A percentile compares a stretch with the other conserved stretches of the same genome.
phyloP scores from a whole-genome alignment of 1,140 invertebrate species.

The Steinernema khuongi region DNA sequence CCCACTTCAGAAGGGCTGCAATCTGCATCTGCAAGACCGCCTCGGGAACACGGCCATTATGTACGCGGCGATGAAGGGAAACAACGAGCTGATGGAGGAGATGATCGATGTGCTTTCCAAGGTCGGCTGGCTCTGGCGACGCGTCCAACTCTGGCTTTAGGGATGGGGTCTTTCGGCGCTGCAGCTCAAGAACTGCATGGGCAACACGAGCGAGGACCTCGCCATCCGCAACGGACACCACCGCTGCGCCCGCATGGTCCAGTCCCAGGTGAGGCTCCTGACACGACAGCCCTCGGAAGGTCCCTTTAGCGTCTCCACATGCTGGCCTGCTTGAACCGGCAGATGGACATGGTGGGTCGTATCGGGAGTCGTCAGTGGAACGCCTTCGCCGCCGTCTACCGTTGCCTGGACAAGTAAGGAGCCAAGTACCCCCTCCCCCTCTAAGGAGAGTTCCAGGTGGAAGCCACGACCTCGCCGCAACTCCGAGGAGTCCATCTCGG shows the following conservation, averaged over 20 bases:
- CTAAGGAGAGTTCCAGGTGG: not conserved
- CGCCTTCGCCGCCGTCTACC: not conserved
- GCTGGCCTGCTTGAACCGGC: not conserved
- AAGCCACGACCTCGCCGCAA: not conserved
- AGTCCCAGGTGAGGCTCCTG: not conserved
- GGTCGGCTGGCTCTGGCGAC: not conserved
- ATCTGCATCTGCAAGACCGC: constrained; percentile 10
- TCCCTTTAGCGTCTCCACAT: constrained; percentile 8
- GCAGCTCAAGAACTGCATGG: constrained; percentile 1
- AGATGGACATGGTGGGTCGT: constrained; percentile 1
- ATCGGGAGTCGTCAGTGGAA: constrained; percentile 6
- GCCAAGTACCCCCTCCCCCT: not conserved
- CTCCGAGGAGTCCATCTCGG: not conserved
- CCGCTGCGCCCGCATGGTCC: not conserved
- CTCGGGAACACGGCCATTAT: not conserved
- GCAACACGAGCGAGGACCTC: not conserved
- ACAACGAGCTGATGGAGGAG: not conserved
- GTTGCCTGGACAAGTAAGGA: not conserved
- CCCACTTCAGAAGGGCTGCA: not conserved
- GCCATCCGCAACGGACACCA: constrained; percentile 5
- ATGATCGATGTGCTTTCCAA: constrained; percentile 5
- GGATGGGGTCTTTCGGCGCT: not conserved
- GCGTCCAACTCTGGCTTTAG: not conserved
- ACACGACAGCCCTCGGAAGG: not conserved
- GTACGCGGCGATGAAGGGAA: constrained; percentile 13